Evolutionary conservation across 2,888 invertebrate genomes (phyloP), one percentile per base, ranked within the genome.

Genomic region (Eremobia ochroleuca): DNA sequence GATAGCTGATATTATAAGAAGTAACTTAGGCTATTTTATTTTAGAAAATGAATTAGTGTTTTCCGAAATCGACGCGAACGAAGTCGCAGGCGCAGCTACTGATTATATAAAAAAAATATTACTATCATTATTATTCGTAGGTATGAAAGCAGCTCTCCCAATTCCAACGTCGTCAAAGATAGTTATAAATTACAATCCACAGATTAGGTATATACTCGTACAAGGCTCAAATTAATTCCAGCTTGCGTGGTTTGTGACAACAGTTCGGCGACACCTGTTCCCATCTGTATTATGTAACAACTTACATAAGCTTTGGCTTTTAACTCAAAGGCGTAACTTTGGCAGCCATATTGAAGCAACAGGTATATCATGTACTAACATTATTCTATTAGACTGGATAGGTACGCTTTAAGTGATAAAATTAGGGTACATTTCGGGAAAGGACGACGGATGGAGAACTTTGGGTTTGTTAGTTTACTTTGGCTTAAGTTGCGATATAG

Each of bases 201-300:
- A 70, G 86, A 86, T 89, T 88, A 85, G 34, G 55, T 72, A 80
- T 75, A n/a, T n/a, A n/a, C n/a, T n/a, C n/a, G n/a, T n/a, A 81
- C 79, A 82, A 79, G 73, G 66, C 72, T 78, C 76, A 75, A 89
- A 91, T 89, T 91, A 91, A 91, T 89, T 91, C 88, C 79, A 77
- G 78, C 86, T 85, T 84, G 81, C 82, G 84, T 84, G 76, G 78
- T 80, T 79, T 83, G 73, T 77, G 73, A 82, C 82, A 80, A 79
- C 83, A 89, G 88, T 87, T 88, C 73, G 81, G 81, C 75, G 87
- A 90, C 93, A 92, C 92, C 92, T 92, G 93, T 86, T 89, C 86
- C 79, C 79, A 49, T 76, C 73, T 78, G 86, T 86, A 89, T 91
- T 89, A 91, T 86, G 87, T 89, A 88, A 89, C 88, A 88, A 88